Percentiles rank a stretch among this genome's conserved stretches.
Evolutionary conservation across 2,113 vertebrate species (phyloP).

Genomic region (Prietella phreatophila): DNA sequence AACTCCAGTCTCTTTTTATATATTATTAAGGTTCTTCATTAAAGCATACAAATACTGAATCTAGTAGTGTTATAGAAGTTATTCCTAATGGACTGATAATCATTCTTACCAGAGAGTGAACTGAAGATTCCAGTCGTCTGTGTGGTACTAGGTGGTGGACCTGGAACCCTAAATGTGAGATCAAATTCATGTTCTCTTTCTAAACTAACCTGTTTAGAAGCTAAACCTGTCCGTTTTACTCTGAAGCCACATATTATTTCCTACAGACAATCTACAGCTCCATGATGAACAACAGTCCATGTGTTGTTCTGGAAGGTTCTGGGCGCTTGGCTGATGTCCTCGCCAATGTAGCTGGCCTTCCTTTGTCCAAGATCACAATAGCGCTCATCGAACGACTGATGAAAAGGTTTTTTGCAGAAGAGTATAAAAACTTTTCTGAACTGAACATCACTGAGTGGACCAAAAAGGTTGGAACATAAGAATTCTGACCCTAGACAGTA

Average conservation of each 20-base stretch:
- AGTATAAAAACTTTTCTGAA: slow-evolving; percentile 77
- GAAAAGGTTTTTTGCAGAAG: slow-evolving; percentile 74
- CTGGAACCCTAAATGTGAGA: slow-evolving; percentile 88
- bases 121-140: slow-evolving; percentile 91
- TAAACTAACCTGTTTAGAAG: background rate
- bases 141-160: slow-evolving; percentile 92
- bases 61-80: background rate
- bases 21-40: background rate
- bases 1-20: background rate
- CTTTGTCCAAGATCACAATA: slow-evolving; percentile 75
- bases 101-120: slow-evolving; percentile 60
- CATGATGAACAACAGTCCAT: slow-evolving; percentile 84
- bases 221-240: background rate
- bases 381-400: slow-evolving; percentile 77
- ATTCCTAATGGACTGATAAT: background rate
- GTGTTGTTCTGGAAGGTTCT: slow-evolving; percentile 89
- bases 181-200: background rate
- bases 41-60: background rate
- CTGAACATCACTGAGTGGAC: slow-evolving; percentile 82
- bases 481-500: background rate
- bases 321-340: slow-evolving; percentile 92
- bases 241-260: slow-evolving; percentile 13
- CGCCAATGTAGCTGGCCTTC: slow-evolving; percentile 78
- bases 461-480: slow-evolving; percentile 80
- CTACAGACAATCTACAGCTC: slow-evolving; percentile 88